A percentile compares a stretch with the other conserved stretches of the same genome.
These are phyloP conservation scores for Ginglymostoma cirratum DNA, from an alignment of 2,113 vertebrate genomes.

Conservation along the genomic window DNA sequence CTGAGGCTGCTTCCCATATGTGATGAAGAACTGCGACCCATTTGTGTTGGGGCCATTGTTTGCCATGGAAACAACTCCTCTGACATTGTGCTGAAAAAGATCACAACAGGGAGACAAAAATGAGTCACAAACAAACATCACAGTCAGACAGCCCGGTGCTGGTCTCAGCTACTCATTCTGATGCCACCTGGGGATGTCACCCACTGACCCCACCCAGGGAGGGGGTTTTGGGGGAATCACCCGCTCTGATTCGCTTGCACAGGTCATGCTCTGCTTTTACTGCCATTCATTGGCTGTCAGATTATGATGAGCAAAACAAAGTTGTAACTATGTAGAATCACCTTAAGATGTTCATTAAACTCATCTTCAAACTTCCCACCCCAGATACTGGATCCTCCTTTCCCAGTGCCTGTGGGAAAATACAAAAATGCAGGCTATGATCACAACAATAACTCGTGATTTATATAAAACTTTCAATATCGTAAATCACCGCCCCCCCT, in stretches of 20 bases:
- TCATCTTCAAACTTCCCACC: conserved; percentile 94
- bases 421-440: conserved; percentile 15
- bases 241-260: too few species aligned
- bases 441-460: not conserved
- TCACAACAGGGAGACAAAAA: too few species aligned
- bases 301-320: not conserved
- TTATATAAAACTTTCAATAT: not conserved
- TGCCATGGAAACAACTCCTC: conserved; percentile 94
- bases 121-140: not conserved
- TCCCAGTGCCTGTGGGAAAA: conserved; percentile 72
- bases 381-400: conserved; percentile 96
- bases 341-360: conserved; percentile 92
- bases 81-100: conserved; percentile 76
- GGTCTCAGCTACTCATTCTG: too few species aligned
- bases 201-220: too few species aligned
- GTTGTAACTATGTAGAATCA: conserved; percentile 46
- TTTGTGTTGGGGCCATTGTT: conserved; percentile 94
- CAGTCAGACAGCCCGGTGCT: too few species aligned
- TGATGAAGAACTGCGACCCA: conserved; percentile 92
- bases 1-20: conserved; percentile 90
- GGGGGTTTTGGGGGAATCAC: too few species aligned
- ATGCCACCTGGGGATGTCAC: not conserved
- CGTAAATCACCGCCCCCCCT: not conserved
- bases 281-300: not conserved
- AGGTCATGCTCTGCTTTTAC: not conserved